phyloP scores from a whole-genome alignment of 1,140 invertebrate species.

The Drosophila nasuta region DNA sequence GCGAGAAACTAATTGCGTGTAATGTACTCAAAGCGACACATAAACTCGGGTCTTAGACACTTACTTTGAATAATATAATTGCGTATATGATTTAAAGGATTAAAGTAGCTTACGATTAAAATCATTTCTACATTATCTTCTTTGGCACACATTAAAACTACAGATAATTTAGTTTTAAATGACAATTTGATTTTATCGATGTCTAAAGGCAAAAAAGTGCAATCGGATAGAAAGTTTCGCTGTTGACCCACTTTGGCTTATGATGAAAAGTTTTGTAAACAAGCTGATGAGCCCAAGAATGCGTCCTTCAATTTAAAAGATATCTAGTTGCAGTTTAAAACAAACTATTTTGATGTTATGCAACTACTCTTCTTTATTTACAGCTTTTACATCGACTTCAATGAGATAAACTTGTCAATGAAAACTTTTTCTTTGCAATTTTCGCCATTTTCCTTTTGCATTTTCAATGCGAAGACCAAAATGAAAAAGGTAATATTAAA shows the following conservation, averaged over 20 bases:
- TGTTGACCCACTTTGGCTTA: neutral
- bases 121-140: no score
- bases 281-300: neutral
- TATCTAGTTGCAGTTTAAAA: neutral
- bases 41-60: constrained; percentile 1
- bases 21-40: constrained; percentile 38
- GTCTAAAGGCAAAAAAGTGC: no score
- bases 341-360: neutral
- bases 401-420: constrained; percentile 23
- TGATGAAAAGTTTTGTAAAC: neutral
- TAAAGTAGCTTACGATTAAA: no score
- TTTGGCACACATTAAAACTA: neutral
- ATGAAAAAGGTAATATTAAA: constrained; percentile 13
- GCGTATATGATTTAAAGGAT: neutral
- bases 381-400: neutral
- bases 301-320: neutral
- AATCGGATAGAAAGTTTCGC: neutral
- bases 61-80: constrained; percentile 1
- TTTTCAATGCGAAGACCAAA: neutral
- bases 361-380: constrained; percentile 24
- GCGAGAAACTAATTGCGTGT: constrained; percentile 37
- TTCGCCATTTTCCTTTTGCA: neutral
- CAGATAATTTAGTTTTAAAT: neutral
- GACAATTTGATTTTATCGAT: neutral
- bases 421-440: constrained; percentile 8